These are phyloP conservation scores for Cantharis rufa DNA, from an alignment of 2,888 invertebrate species.

Conservation along the genomic window DNA sequence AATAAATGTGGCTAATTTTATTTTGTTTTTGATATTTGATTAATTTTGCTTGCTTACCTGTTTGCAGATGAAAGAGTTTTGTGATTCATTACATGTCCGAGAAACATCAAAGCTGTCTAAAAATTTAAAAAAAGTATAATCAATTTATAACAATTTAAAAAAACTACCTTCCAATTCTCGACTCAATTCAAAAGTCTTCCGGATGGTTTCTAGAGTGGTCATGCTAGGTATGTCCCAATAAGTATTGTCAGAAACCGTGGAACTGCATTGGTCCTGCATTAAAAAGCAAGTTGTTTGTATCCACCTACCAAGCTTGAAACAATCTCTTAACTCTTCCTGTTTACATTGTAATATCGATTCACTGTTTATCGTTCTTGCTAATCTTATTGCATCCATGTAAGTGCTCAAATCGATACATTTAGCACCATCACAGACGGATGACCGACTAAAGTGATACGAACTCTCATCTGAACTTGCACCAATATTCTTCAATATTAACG, in stretches of 20 bases:
- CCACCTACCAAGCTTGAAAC: constrained; percentile 29
- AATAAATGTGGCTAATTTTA: neutral
- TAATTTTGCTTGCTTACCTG: neutral
- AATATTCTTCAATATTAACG: constrained; percentile 39
- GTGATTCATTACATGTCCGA: neutral
- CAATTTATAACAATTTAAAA: neutral
- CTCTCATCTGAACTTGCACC: constrained; percentile 1
- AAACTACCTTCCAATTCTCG: neutral
- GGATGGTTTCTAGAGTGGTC: neutral
- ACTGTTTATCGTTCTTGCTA: constrained; percentile 34
- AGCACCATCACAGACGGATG: neutral
- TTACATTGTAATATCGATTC: constrained; percentile 38
- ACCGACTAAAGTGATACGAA: neutral
- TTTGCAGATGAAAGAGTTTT: neutral
- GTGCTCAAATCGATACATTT: constrained; percentile 4
- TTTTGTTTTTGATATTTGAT: too few species aligned
- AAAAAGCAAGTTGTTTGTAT: constrained; percentile 11
- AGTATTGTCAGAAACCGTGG: neutral
- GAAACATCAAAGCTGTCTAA: neutral
- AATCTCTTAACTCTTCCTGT: constrained; percentile 14
- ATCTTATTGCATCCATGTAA: constrained; percentile 31
- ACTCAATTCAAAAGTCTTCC: neutral
- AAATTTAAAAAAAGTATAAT: neutral
- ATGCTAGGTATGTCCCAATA: neutral
- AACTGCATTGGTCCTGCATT: neutral